Evolutionary conservation across 2,797 vertebrate genomes (phyloP), one percentile per base, ranked within the genome.

Genomic region (Neosilurus mollespiculum): DNA sequence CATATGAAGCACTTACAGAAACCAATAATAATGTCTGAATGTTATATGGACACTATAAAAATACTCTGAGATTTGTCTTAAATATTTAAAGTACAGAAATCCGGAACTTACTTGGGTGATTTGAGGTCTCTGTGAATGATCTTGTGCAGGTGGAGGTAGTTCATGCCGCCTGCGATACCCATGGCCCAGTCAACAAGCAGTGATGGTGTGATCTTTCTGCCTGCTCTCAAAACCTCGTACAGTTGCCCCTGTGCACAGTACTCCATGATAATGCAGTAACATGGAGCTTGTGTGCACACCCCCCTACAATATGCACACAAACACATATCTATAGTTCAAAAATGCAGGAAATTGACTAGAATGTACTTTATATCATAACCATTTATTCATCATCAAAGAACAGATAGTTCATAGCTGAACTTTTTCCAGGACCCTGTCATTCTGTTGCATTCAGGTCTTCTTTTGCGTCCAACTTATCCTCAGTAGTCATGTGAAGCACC

Each of bases 221-320:
- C 98, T 0, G 98, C 98, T 30, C 98, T 92, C 87, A 99, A 94
- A 81, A 99, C 98, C 92, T 99, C 98, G 7, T 98, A 99, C 51
- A 99, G 94, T 92, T 99, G 98, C 4, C 98, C 98, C 93, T 99
- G 98, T 83, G 98, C 98, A 82, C 98, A 99, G 94, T 98, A 99
- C 93, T 99, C 98, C 98, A 99, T 99, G 90, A 99, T 94, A 93
- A 99, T 98, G 93, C 98, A 99, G 92, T 98, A 99, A 80, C 98
- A 99, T 8, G 98, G 98, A 4, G 98, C 97, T 92, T 99, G 98
- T 64, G 98, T 99, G 86, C 98, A 99, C 87, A 99, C 97, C 0
- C 98, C 98, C 92, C 97, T 99, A 91, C 81, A 76, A 81, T 67
- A 85, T 69, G 86, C 34, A 69, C 75, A 65, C 24, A 80, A 18